Conservation (phyloP, 2,888 invertebrate species). For the Metallyticus violacea region DNA sequence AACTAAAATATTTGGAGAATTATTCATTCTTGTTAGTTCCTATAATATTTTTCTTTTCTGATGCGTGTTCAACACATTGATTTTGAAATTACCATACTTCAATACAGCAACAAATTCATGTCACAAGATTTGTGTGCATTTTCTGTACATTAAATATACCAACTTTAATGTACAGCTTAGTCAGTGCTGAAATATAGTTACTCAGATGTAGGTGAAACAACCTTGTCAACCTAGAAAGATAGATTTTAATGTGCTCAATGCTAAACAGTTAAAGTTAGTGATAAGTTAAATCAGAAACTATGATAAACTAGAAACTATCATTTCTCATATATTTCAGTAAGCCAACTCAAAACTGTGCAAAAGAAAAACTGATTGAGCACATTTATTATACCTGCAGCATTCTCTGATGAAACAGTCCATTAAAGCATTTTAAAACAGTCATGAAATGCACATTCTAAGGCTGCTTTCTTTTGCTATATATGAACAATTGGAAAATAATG, state of each 20-base stretch:
- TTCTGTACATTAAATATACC: background rate
- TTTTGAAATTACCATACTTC: no score
- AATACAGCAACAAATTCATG: background rate
- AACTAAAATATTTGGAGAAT: no score
- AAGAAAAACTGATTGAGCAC: background rate
- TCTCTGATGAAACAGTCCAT: background rate
- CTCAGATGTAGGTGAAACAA: background rate
- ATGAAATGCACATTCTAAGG: background rate
- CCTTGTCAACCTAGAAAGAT: background rate
- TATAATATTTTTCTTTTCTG: no score
- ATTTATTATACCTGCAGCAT: background rate
- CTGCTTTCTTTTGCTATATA: no score
- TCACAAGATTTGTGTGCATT: background rate
- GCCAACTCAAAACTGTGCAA: background rate
- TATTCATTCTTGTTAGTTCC: no score
- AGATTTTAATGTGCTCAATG: background rate
- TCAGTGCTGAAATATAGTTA: background rate
- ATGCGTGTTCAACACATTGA: no score
- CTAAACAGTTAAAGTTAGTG: no score
- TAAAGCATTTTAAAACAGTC: no score
- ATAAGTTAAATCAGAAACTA: no score
- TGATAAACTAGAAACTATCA: no score
- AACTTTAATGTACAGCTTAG: background rate
- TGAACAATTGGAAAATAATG: no score
- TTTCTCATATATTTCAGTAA: no score